These are phyloP conservation scores for Prionailurus viverrinus DNA, from an alignment of 2,113 vertebrate species.

Conservation along the genomic window DNA sequence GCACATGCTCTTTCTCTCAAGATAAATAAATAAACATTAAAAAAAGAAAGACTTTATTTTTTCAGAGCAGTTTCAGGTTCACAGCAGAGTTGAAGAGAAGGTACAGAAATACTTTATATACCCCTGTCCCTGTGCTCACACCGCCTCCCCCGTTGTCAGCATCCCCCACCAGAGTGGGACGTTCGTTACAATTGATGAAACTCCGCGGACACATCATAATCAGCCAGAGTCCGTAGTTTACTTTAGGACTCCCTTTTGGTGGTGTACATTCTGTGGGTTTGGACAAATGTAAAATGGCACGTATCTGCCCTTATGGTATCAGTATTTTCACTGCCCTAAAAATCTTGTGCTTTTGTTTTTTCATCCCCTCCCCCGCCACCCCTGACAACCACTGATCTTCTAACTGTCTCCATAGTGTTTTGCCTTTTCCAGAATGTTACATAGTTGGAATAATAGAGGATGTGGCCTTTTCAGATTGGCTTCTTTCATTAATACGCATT, in stretches of 20 bases:
- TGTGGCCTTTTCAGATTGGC: not conserved
- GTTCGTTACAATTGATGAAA: accelerated
- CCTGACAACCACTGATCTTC: not conserved
- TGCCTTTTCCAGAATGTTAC: not conserved
- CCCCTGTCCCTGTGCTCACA: not conserved
- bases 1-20: too few relatives aligned
- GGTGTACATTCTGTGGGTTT: too few relatives aligned
- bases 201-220: not conserved
- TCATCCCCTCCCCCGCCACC: not conserved
- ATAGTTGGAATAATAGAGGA: not conserved
- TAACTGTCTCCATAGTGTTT: not conserved
- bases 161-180: not conserved
- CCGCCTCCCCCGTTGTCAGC: accelerated
- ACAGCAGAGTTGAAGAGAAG: not conserved
- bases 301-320: not conserved
- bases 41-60: not conserved
- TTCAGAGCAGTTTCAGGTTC: not conserved
- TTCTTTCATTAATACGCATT: not conserved
- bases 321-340: not conserved
- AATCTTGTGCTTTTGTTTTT: not conserved
- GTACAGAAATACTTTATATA: not conserved
- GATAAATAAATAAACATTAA: not conserved
- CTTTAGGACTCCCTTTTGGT: too few relatives aligned
- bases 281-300: not conserved
- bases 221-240: not conserved